These are phyloP conservation scores for Belgica antarctica DNA, from an alignment of 2,888 invertebrate genomes.

Conservation along the genomic window DNA sequence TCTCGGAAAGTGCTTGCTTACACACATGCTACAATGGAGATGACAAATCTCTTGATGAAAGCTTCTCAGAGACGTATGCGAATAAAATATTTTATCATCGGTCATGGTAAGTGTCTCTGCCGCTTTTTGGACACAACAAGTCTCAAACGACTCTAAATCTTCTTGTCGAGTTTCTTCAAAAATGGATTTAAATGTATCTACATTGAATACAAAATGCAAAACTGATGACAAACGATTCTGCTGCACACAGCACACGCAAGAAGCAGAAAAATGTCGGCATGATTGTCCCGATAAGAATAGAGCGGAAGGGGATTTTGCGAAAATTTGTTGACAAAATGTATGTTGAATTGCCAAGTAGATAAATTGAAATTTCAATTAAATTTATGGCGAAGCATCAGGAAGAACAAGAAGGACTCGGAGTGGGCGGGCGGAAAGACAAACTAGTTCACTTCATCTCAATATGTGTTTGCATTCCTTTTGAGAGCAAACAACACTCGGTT, in stretches of 20 bases:
- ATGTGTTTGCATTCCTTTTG: slow-evolving; percentile 12
- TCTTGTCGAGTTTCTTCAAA: not conserved
- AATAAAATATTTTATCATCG: not conserved
- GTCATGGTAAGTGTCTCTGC: too few relatives aligned
- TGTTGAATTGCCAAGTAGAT: slow-evolving; percentile 43
- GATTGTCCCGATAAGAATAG: not conserved
- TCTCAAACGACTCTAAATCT: not conserved
- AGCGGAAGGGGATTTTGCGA: not conserved
- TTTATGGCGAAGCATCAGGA: slow-evolving; percentile 34
- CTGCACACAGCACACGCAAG: not conserved
- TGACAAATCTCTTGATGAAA: slow-evolving; percentile 20
- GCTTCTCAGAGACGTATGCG: not conserved
- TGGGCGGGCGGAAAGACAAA: not conserved
- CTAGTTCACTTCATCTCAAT: slow-evolving; percentile 28
- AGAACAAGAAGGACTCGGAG: not conserved
- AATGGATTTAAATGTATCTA: slow-evolving; percentile 36
- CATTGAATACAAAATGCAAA: slow-evolving; percentile 37
- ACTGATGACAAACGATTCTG: slow-evolving; percentile 37
- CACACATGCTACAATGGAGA: slow-evolving; percentile 18
- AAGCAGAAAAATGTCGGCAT: too few relatives aligned
- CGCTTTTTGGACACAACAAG: not conserved
- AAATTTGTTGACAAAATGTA: slow-evolving; percentile 40
- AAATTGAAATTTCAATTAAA: slow-evolving; percentile 44
- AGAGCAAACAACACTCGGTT: slow-evolving; percentile 3
- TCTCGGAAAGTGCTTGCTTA: not conserved